Evolutionary conservation across 2,113 vertebrate species (phyloP).

Genomic region (Cathartes aura): DNA sequence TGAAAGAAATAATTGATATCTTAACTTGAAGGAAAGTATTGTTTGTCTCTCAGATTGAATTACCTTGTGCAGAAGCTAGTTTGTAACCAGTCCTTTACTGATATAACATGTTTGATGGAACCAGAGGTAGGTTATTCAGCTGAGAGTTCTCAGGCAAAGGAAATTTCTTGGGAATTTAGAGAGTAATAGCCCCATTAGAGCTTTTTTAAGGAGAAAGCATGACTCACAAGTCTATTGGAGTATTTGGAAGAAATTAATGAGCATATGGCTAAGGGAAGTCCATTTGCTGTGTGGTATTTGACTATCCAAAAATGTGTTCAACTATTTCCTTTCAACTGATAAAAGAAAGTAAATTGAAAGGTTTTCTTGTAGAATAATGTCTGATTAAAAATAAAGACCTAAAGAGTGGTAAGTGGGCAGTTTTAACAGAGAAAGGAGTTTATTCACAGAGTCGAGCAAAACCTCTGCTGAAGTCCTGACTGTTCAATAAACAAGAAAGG

Average conservation of each 20-base stretch:
- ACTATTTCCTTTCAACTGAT: not conserved
- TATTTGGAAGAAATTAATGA: conserved; percentile 25
- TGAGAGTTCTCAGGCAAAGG: not conserved
- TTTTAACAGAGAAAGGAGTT: not conserved
- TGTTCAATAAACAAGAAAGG: not conserved
- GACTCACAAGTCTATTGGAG: not conserved
- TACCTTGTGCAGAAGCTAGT: not conserved
- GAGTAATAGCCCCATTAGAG: not conserved
- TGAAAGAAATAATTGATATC: not conserved
- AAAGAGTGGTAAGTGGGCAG: not conserved
- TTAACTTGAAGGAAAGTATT: not conserved
- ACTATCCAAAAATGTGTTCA: not conserved
- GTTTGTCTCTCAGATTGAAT: not conserved
- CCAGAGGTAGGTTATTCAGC: not conserved
- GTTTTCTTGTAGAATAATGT: not conserved
- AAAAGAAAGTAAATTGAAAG: not conserved
- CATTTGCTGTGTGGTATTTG: not conserved
- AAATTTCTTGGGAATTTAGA: not conserved
- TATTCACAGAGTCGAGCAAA: not conserved
- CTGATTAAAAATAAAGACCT: not conserved
- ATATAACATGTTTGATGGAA: not conserved
- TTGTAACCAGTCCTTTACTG: not conserved
- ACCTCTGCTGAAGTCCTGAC: not conserved
- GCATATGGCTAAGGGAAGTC: not conserved
- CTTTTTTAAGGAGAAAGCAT: not conserved